A percentile compares a stretch with the other conserved stretches of the same genome.
Evolutionary conservation across 1,140 invertebrate genomes (phyloP).

Genomic region (Drosophila triauraria): DNA sequence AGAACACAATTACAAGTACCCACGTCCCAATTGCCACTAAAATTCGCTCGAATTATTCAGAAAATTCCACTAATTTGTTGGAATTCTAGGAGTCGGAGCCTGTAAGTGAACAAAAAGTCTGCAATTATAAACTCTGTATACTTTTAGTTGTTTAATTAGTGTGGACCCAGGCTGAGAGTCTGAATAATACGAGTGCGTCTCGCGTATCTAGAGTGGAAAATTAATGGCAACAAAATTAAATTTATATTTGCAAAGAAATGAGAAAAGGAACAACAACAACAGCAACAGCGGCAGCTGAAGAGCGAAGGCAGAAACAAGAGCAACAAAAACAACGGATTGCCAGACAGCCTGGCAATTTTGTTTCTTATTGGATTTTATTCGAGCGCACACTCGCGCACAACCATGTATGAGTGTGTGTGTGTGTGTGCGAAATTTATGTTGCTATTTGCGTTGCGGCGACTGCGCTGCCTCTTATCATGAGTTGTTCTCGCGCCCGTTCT

Average conservation of each 20-base stretch:
- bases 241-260: constrained; percentile 75
- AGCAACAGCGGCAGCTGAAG: neutral
- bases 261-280: constrained; percentile 9
- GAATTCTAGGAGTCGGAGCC: constrained; percentile 27
- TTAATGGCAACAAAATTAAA: constrained; percentile 83
- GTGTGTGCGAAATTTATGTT: constrained; percentile 77
- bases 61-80: constrained; percentile 18
- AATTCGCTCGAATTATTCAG: constrained; percentile 28
- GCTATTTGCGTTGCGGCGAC: constrained; percentile 75
- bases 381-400: constrained; percentile 14
- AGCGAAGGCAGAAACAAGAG: constrained; percentile 26
- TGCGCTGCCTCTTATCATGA: constrained; percentile 76
- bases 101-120: constrained; percentile 64
- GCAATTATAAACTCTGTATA: constrained; percentile 69
- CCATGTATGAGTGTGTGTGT: constrained; percentile 29
- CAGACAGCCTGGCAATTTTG: constrained; percentile 78
- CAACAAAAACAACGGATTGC: constrained; percentile 43
- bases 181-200: constrained; percentile 40
- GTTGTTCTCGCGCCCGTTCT: constrained; percentile 44
- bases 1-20: constrained; percentile 7
- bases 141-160: constrained; percentile 81
- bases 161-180: constrained; percentile 31
- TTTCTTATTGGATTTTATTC: constrained; percentile 74
- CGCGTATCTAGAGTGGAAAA: constrained; percentile 82
- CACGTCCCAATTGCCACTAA: neutral